phyloP scores from a whole-genome alignment of 2,888 invertebrate genomes.

The Calliopum simillimum region DNA sequence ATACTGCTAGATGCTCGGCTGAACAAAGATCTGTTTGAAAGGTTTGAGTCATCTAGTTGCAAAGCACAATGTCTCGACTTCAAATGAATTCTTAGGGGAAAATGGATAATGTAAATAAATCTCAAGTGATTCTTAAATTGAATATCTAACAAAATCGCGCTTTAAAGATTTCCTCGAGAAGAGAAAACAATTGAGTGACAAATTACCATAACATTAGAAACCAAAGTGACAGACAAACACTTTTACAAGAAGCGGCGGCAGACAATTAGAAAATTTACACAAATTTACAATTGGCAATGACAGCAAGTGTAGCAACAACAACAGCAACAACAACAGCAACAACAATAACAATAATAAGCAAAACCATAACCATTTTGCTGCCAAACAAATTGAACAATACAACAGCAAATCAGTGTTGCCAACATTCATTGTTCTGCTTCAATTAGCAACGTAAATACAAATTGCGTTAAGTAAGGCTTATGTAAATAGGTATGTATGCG shows the following conservation, averaged over 20 bases:
- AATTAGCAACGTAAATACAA: constrained; percentile 55
- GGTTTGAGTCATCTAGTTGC: too few relatives aligned
- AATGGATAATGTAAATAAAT: neutral
- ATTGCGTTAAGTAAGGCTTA: constrained; percentile 51
- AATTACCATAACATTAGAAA: constrained; percentile 33
- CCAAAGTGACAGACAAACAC: constrained; percentile 14
- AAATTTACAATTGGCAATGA: constrained; percentile 36
- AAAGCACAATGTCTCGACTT: too few relatives aligned
- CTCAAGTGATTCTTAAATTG: constrained; percentile 23
- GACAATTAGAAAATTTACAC: constrained; percentile 10
- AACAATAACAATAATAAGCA: constrained; percentile 38
- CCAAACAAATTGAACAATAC: neutral
- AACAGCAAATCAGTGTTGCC: constrained; percentile 30
- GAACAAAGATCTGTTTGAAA: too few relatives aligned
- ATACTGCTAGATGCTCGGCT: too few relatives aligned
- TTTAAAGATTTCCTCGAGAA: constrained; percentile 11
- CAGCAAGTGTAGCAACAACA: constrained; percentile 30
- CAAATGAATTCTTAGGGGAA: too few relatives aligned
- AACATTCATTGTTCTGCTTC: constrained; percentile 45
- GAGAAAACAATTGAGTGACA: constrained; percentile 30
- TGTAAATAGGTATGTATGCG: constrained; percentile 44
- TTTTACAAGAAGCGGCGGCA: neutral
- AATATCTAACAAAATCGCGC: neutral
- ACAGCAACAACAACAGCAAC: constrained; percentile 27
- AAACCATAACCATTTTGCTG: constrained; percentile 46